Evolutionary conservation across 1,140 invertebrate species (phyloP), one percentile per base, ranked within the genome.

Genomic region (Hetaerina americana): DNA sequence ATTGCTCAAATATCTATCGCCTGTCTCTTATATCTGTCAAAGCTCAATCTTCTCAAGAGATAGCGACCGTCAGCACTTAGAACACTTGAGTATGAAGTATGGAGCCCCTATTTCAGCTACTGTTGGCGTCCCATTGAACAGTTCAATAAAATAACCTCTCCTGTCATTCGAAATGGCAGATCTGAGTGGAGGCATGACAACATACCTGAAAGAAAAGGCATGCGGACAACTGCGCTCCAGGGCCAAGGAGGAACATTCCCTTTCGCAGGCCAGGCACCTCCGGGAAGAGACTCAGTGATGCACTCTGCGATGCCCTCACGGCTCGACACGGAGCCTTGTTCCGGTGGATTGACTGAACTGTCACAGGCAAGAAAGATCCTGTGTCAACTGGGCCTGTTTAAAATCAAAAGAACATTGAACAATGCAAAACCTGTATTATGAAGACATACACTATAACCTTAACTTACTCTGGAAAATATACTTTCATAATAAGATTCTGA

Each of bases 261-360:
- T 91, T 89, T 57, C 93, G 80, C n/a, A 93, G 78, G 66, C 84
- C 80, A 0, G 86, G 84, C 29, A 90, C 77, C 28, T 84, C 82
- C n/a, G 83, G 79, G 71, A 86, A 83, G 15, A 98, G 84, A n/a
- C 92, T 92, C 8, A 98, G 81, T 27, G 93, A 92, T 0, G 95
- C 95, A 75, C 93, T 93, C 78, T 98, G 95, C 0, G 94, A 94
- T 0, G 95, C 93, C 71, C 91, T 85, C 5, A 96, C 95, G 22
- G 90, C 80, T 70, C 92, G 85, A 78, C 93, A 96, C 0, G 94
- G 92, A 0, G 94, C 90, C 75, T 95, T 90, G 80, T 98, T 96
- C 8, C 96, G 82, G 81, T 97, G 94, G 40, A 98, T 88, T 27
- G 92, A 94, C 66, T 89, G 87, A 2, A 98, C 90, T 67, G 82